These are phyloP conservation scores for Heptranchias perlo DNA, from an alignment of 2,113 vertebrate genomes.

Conservation along the genomic window DNA sequence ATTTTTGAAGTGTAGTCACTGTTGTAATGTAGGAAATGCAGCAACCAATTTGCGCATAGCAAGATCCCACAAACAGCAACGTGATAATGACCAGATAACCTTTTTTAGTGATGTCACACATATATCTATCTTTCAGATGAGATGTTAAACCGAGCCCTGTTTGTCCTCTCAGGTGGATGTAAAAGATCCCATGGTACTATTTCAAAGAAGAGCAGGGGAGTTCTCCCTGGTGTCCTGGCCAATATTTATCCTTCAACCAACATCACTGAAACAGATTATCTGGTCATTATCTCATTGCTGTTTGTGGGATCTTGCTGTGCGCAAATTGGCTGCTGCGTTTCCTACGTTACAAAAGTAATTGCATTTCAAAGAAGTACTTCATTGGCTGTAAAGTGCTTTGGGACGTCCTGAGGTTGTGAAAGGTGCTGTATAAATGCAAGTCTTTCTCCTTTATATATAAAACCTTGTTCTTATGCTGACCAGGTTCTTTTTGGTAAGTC, in stretches of 20 bases:
- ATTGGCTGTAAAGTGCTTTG: too few species aligned
- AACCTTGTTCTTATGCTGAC: neutral
- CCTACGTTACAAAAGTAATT: neutral
- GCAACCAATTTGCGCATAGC: too few species aligned
- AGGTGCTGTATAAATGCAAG: neutral
- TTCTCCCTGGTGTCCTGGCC: neutral
- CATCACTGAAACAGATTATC: neutral
- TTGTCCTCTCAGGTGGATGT: neutral
- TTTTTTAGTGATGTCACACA: too few species aligned
- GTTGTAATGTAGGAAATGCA: too few species aligned
- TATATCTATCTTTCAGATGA: neutral
- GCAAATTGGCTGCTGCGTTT: neutral
- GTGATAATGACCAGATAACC: too few species aligned
- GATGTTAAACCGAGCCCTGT: neutral
- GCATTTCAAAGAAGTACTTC: neutral
- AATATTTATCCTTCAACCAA: neutral
- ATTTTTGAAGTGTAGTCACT: neutral
- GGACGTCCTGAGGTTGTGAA: neutral
- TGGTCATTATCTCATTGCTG: neutral
- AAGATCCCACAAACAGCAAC: too few species aligned
- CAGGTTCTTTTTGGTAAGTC: neutral
- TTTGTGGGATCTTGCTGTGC: neutral
- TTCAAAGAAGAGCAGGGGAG: neutral
- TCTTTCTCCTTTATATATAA: too few species aligned
- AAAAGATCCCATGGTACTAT: neutral